Evolutionary conservation across 1,140 invertebrate species (phyloP), one percentile per base, ranked within the genome.

Genomic region (Polyergus mexicanus): DNA sequence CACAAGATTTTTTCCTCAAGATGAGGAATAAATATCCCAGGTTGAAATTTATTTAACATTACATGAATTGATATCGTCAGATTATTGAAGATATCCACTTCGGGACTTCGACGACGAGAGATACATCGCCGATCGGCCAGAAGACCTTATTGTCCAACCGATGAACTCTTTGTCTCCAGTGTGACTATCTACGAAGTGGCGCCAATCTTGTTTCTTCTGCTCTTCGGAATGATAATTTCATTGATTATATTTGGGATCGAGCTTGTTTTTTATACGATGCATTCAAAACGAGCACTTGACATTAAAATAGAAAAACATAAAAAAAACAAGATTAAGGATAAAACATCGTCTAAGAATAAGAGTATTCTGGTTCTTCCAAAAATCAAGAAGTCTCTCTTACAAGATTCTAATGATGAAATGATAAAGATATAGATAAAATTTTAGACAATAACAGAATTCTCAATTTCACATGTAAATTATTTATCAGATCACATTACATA

Each of bases 181-280:
- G 77, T 91, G 0, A 85, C 89, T 3, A 91, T 91, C 16, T 66
- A 83, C 11, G 90, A 91, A 69, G 41, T 56, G 7, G 62, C 71
- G 13, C 88, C 89, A 10, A 85, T 91, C 3, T 25, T 91, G 41
- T n/a, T 91, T 60, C 32, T 91, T 28, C 75, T 91, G 22, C 3
- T 84, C 2, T 22, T 72, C 7, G 89, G 89, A 1, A 83, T 89
- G 5, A 10, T 41, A 35, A 5, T 89, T n/a, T 89, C 90, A 22
- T 11, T 80, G 10, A 28, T 89, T 54, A 62, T 91, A 38, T 91
- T 83, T 38, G 19, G 78, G 7, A 60, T 88, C 10, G 89, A 91
- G 62, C 22, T 87, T 0, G 5, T 88, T 19, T 91, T 85, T 28
- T 41, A 32, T 0, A 44, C 2, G 0, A 35, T 44, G 10, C 35